Evolutionary conservation across 2,888 invertebrate species (phyloP), one percentile per base, ranked within the genome.

Genomic region (Suillia variegata): DNA sequence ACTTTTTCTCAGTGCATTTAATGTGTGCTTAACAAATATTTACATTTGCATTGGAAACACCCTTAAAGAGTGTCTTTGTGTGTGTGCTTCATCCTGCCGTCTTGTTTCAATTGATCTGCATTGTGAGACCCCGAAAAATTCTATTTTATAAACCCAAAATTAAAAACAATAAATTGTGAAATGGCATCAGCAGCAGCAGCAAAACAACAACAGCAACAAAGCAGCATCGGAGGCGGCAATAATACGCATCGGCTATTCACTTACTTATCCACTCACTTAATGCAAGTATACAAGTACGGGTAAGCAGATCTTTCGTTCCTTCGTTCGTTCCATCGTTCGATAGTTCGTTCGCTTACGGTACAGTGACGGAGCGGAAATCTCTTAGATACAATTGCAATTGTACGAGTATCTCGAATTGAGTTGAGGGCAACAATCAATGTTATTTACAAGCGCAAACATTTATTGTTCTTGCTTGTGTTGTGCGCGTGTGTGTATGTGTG

Each of bases 101-200:
- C 38, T 4, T 5, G 38, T 26, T 38, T 8, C 6, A 12, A 38
- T 38, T 38, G 6, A 38, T 38, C n/a, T 38, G 38, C 38, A 12
- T 38, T 38, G 10, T 38, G 38, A n/a, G 38, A 38, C 38, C 45
- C 45, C 45, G 4, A 45, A 45, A 45, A 20, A 18, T 45, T 45
- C 4, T 45, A 8, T n/a, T n/a, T n/a, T n/a, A n/a, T n/a, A n/a
- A n/a, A 5, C 17, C 17, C 45, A 5, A 45, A 45, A 45, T 45
- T 71, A 71, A 71, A 72, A 71, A 71, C 71, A 71, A 71, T 71
- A 71, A 71, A 71, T 71, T 75, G 71, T n/a, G 73, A 71, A 75
- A 71, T 74, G 71, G 71, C 71, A 74, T 76, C 65, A 38, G n/a
- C n/a, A n/a, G n/a, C n/a, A n/a, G n/a, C n/a, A n/a, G n/a, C n/a